Evolutionary conservation across 2,888 invertebrate genomes (phyloP).

Genomic region (Torymus auratus): DNA sequence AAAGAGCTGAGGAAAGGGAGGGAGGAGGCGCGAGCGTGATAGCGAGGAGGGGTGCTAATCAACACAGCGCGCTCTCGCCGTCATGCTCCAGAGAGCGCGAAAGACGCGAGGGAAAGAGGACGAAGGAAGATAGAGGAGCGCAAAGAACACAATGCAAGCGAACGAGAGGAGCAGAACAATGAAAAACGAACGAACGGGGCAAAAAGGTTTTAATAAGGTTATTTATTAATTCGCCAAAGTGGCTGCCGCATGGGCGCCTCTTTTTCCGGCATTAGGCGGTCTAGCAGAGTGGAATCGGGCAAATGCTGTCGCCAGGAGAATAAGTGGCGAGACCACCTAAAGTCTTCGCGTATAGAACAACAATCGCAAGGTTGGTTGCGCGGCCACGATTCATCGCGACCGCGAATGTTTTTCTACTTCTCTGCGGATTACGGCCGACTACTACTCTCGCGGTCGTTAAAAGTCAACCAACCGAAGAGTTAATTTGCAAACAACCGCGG

Average conservation of each 20-base stretch:
- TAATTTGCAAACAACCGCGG: too few species aligned
- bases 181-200: neutral
- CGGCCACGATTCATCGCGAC: neutral
- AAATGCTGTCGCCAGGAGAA: neutral
- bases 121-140: conserved; percentile 24
- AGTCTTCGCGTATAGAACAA: neutral
- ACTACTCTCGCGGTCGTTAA: too few species aligned
- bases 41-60: conserved; percentile 72
- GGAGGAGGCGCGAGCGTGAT: conserved; percentile 29
- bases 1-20: conserved; percentile 56
- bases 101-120: conserved; percentile 54
- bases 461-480: too few species aligned
- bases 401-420: too few species aligned
- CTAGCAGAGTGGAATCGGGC: too few species aligned
- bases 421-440: too few species aligned
- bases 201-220: conserved; percentile 21
- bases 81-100: conserved; percentile 73
- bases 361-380: neutral
- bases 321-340: conserved; percentile 3
- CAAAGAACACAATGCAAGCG: conserved; percentile 38
- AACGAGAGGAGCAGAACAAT: neutral
- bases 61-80: conserved; percentile 72
- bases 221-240: conserved; percentile 38
- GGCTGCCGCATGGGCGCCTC: neutral
- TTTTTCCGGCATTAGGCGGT: too few species aligned